Conservation (phyloP, 1,140 invertebrate species). For the Zophobas atratus region DNA sequence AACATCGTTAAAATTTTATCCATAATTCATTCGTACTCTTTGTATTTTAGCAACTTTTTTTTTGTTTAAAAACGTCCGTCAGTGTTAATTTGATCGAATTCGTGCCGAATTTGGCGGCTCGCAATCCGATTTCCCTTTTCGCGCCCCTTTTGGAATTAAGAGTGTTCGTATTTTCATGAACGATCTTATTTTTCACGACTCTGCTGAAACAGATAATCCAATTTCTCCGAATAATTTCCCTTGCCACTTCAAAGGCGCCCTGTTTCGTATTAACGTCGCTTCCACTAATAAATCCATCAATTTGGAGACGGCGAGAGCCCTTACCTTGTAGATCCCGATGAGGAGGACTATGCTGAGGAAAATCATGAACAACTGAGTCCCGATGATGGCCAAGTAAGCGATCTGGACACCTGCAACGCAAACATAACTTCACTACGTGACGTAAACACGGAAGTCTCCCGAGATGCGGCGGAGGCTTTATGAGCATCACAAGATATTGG, state of each 20-base stretch:
- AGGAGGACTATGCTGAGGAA: conserved; percentile 77
- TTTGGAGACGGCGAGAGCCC: conserved; percentile 49
- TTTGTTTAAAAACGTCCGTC: neutral
- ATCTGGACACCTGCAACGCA: conserved; percentile 80
- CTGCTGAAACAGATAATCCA: conserved; percentile 33
- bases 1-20: no score
- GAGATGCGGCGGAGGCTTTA: neutral
- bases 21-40: no score
- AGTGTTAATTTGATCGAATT: neutral
- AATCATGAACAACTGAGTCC: conserved; percentile 81
- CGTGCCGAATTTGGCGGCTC: conserved; percentile 4
- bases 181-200: conserved; percentile 34
- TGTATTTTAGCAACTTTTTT: no score
- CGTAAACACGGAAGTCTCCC: neutral
- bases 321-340: conserved; percentile 81
- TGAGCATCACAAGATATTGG: neutral
- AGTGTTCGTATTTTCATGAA: conserved; percentile 31
- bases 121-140: neutral
- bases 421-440: conserved; percentile 26
- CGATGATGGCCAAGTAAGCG: conserved; percentile 81
- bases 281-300: conserved; percentile 24
- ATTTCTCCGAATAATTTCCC: conserved; percentile 29
- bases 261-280: conserved; percentile 14
- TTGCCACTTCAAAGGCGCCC: conserved; percentile 3
- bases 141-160: conserved; percentile 14